Percentiles rank a stretch among this genome's conserved stretches.
Evolutionary conservation across 2,888 invertebrate genomes (phyloP).

Genomic region (Thumatha senex): DNA sequence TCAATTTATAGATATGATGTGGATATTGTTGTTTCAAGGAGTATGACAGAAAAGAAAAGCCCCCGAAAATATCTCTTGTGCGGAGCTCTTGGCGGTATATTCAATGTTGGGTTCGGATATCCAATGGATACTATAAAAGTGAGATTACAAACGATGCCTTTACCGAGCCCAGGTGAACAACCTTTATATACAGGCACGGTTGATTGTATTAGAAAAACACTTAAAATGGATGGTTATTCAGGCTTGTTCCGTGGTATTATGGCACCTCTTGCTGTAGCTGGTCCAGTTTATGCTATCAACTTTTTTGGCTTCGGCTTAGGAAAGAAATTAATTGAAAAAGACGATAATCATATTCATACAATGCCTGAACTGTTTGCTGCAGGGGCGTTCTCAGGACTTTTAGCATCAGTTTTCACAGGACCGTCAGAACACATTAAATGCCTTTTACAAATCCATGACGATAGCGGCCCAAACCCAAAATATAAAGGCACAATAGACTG

Average conservation of each 20-base stretch:
- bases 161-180: background rate
- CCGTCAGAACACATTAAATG: conserved; percentile 2
- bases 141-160: conserved; percentile 4
- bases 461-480: background rate
- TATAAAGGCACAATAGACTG: background rate
- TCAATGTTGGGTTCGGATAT: background rate
- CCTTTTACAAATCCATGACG: background rate
- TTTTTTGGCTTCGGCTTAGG: background rate
- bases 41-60: background rate
- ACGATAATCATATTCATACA: background rate
- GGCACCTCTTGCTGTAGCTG: background rate
- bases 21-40: background rate
- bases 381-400: background rate
- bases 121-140: conserved; percentile 5
- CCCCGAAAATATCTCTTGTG: background rate
- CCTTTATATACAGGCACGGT: conserved; percentile 2
- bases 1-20: no score
- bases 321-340: background rate
- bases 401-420: background rate
- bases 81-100: background rate
- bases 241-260: background rate
- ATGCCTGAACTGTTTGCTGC: background rate
- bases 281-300: background rate
- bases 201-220: background rate
- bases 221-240: background rate